phyloP scores from a whole-genome alignment of 2,113 vertebrate genomes.

The Phrynocephalus versicolor region DNA sequence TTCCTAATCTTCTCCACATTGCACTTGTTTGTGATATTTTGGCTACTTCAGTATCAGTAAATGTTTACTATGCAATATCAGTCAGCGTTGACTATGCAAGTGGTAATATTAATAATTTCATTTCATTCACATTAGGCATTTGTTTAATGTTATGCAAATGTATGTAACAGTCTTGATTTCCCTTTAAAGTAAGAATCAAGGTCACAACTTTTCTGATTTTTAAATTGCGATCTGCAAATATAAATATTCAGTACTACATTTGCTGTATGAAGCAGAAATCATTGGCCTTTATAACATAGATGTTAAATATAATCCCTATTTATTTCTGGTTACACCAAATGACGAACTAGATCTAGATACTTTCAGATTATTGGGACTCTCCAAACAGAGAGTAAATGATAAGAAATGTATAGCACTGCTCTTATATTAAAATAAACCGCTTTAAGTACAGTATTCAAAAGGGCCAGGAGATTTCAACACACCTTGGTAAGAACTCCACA shows the following conservation, averaged over 20 bases:
- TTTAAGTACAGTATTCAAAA: constrained; percentile 40
- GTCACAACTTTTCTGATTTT: constrained; percentile 13
- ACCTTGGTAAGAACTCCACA: background rate
- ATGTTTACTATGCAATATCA: background rate
- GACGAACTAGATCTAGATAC: background rate
- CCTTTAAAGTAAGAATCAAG: constrained; percentile 18
- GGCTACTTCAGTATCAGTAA: background rate
- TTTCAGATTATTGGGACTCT: constrained; percentile 45
- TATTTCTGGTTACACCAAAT: constrained; percentile 17
- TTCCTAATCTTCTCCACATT: background rate
- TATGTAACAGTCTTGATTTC: background rate
- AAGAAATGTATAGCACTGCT: constrained; percentile 31
- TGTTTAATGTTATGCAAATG: background rate
- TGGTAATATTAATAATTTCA: background rate
- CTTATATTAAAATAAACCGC: constrained; percentile 35
- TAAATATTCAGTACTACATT: background rate
- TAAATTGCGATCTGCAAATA: constrained; percentile 1
- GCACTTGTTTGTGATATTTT: background rate
- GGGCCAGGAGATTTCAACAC: constrained; percentile 12
- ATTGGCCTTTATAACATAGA: background rate
- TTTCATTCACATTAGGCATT: background rate
- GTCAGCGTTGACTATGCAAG: background rate
- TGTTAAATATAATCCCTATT: background rate
- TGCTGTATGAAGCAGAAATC: constrained; percentile 13
- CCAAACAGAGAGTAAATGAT: constrained; percentile 45